A percentile compares a stretch with the other conserved stretches of the same genome.
Conservation (phyloP, 30 jellyfish, hydroid and myxozoan species). For the Rhopilema esculentum region DNA sequence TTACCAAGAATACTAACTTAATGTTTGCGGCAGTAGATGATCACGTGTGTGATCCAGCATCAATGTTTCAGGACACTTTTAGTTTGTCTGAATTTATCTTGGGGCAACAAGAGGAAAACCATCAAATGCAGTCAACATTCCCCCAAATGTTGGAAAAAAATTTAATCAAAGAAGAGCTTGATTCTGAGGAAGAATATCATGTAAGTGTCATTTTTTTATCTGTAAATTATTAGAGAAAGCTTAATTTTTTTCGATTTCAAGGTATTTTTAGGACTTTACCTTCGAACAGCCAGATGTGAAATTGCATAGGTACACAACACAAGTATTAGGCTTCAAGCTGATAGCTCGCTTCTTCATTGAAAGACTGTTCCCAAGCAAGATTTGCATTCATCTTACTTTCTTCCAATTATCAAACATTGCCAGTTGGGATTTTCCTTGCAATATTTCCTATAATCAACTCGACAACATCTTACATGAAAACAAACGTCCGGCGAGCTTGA, state of each 20-base stretch:
- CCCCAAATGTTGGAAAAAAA: slow-evolving; percentile 1
- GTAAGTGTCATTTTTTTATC: not conserved
- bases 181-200: slow-evolving; percentile 47
- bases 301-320: no score
- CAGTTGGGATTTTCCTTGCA: no score
- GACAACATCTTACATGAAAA: not conserved
- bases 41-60: slow-evolving; percentile 73
- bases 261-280: no score
- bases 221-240: not conserved
- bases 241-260: no score
- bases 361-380: no score
- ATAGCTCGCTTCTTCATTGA: no score
- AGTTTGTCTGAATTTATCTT: slow-evolving; percentile 67
- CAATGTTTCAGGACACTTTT: slow-evolving; percentile 69
- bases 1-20: slow-evolving; percentile 9
- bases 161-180: slow-evolving; percentile 37
- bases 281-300: no score
- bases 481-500: not conserved
- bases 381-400: no score
- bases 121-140: not conserved
- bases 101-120: slow-evolving; percentile 63
- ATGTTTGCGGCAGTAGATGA: slow-evolving; percentile 54
- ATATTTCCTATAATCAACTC: not conserved
- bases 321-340: no score
- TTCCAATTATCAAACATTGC: no score